A percentile compares a stretch with the other conserved stretches of the same genome.
phyloP scores from a whole-genome alignment of 2,888 invertebrate genomes.

The Tiliacea citrago region DNA sequence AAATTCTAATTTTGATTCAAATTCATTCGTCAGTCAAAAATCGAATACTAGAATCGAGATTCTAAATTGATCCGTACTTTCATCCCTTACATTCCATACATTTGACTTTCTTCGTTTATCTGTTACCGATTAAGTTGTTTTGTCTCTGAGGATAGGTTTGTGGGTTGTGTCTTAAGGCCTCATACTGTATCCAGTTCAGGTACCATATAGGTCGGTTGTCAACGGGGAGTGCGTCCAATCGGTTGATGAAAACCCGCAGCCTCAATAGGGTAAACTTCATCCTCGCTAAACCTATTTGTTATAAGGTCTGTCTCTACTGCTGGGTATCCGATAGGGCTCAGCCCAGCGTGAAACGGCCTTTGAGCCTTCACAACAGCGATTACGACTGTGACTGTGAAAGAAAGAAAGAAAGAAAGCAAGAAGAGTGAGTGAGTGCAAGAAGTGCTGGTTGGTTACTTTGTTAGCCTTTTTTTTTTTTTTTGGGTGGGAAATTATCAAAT shows the following conservation, averaged over 20 bases:
- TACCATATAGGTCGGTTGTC: constrained; percentile 61
- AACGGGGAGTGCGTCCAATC: constrained; percentile 51
- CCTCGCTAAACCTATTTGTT: constrained; percentile 89
- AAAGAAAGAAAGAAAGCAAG: too few species aligned
- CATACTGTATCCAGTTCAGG: constrained; percentile 68
- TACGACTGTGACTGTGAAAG: constrained; percentile 54
- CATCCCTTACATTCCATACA: not conserved
- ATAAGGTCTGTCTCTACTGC: constrained; percentile 82
- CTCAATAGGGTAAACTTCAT: constrained; percentile 88
- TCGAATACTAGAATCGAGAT: constrained; percentile 20
- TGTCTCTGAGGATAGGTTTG: constrained; percentile 78
- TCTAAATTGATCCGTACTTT: constrained; percentile 27
- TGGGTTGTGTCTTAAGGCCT: constrained; percentile 82
- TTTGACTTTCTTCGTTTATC: constrained; percentile 32
- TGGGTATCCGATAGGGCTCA: constrained; percentile 91
- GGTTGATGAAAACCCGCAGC: constrained; percentile 74
- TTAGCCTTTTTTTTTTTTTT: too few species aligned
- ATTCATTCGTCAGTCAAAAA: constrained; percentile 39
- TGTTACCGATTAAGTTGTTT: constrained; percentile 70
- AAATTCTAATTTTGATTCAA: constrained; percentile 32
- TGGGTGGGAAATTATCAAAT: too few species aligned
- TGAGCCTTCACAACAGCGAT: constrained; percentile 86
- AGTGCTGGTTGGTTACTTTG: too few species aligned
- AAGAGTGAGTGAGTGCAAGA: too few species aligned
- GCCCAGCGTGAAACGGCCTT: constrained; percentile 92